These are phyloP conservation scores for Hanleya hanleyi DNA, from an alignment of 2,888 invertebrate genomes.

Conservation along the genomic window DNA sequence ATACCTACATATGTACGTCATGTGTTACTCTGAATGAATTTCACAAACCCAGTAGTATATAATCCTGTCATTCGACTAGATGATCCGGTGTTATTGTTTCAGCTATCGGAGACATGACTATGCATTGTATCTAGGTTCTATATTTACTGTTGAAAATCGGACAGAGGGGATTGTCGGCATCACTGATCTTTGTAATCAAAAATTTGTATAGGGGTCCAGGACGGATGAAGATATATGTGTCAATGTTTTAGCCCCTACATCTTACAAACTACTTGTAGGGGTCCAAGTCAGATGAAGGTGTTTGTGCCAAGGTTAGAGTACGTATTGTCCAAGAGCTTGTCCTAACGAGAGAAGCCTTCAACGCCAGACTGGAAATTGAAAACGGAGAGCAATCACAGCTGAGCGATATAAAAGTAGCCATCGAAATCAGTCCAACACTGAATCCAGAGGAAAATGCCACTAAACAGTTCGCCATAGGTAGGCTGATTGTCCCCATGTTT, in stretches of 20 bases:
- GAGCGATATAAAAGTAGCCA: constrained; percentile 35
- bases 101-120: too few species aligned
- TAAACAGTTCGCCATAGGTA: constrained; percentile 43
- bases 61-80: too few species aligned
- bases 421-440: constrained; percentile 28
- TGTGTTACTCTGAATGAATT: too few species aligned
- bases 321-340: constrained; percentile 45
- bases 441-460: constrained; percentile 29
- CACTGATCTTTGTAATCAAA: too few species aligned
- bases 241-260: background rate
- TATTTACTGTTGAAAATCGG: too few species aligned
- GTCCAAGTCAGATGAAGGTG: constrained; percentile 33
- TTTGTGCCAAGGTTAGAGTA: constrained; percentile 46
- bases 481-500: background rate
- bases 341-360: constrained; percentile 45
- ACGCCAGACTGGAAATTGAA: constrained; percentile 46
- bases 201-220: too few species aligned
- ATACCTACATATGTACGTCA: too few species aligned
- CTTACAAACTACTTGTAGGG: too few species aligned
- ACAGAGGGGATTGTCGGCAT: too few species aligned
- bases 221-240: background rate
- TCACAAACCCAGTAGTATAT: too few species aligned
- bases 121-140: too few species aligned
- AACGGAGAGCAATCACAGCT: constrained; percentile 42
- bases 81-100: too few species aligned